Percentiles rank a stretch among this genome's conserved stretches.
phyloP scores from a whole-genome alignment of 2,113 vertebrate genomes.

The Prinia subflava region DNA sequence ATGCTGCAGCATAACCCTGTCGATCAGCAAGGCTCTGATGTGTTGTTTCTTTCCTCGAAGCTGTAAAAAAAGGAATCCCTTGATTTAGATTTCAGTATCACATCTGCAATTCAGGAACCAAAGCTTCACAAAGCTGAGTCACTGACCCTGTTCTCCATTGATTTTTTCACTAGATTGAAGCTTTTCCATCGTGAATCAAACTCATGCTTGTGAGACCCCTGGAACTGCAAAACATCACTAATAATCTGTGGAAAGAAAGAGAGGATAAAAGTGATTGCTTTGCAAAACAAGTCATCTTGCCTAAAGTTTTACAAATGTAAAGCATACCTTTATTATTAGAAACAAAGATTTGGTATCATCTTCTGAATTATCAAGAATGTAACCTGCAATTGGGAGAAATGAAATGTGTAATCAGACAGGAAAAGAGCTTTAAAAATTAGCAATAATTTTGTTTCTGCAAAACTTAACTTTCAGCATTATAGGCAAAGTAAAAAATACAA shows the following conservation, averaged over 20 bases:
- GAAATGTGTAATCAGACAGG: background rate
- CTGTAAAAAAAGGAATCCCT: conserved; percentile 68
- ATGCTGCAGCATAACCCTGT: conserved; percentile 97
- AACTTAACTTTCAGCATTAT: background rate
- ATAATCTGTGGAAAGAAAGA: conserved; percentile 81
- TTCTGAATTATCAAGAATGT: conserved; percentile 93
- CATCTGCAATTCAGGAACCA: background rate
- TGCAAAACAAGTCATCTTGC: background rate
- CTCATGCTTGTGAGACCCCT: conserved; percentile 95
- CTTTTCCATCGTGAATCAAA: conserved; percentile 98
- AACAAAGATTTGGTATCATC: conserved; percentile 98
- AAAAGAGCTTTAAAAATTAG: background rate
- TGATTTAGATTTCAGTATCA: background rate
- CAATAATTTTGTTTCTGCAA: background rate
- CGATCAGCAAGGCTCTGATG: conserved; percentile 92
- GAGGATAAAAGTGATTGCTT: background rate
- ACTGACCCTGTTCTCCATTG: conserved; percentile 97
- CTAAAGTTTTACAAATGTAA: background rate
- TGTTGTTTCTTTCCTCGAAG: conserved; percentile 95
- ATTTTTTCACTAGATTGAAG: conserved; percentile 96
- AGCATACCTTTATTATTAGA: conserved; percentile 92
- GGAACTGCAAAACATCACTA: conserved; percentile 91
- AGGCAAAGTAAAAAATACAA: background rate
- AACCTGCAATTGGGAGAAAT: conserved; percentile 67
- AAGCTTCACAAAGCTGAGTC: conserved; percentile 39